phyloP scores from a whole-genome alignment of 2,888 invertebrate genomes.

The Carcina quercana region DNA sequence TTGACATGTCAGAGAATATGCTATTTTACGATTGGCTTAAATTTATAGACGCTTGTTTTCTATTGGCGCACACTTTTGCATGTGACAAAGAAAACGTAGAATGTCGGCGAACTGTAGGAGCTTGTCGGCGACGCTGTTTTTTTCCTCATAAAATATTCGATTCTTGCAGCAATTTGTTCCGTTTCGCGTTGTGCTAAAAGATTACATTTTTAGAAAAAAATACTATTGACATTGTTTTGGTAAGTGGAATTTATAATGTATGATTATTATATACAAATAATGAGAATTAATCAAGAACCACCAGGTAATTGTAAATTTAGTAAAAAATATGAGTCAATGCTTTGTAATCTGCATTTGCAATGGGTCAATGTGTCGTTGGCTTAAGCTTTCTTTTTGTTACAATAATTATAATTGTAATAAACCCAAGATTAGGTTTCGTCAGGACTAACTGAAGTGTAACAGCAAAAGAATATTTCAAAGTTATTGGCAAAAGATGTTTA shows the following conservation, averaged over 20 bases:
- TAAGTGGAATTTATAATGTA: slow-evolving; percentile 55
- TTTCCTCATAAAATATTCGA: slow-evolving; percentile 53
- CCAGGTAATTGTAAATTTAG: too few species aligned
- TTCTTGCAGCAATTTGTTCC: slow-evolving; percentile 56
- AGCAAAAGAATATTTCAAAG: too few species aligned
- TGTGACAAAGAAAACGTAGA: slow-evolving; percentile 33
- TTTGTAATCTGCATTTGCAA: slow-evolving; percentile 6
- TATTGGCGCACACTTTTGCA: slow-evolving; percentile 22
- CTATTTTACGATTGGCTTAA: slow-evolving; percentile 25
- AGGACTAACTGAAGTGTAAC: too few species aligned
- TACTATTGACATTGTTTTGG: slow-evolving; percentile 54
- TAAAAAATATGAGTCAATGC: too few species aligned
- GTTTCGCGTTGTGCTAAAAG: slow-evolving; percentile 50
- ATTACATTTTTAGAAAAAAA: slow-evolving; percentile 45
- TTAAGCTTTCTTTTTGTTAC: too few species aligned
- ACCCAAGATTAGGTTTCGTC: too few species aligned
- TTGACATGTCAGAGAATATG: slow-evolving; percentile 19
- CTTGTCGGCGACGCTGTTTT: slow-evolving; percentile 59
- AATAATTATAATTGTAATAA: too few species aligned
- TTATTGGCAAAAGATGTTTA: too few species aligned
- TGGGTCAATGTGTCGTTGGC: slow-evolving; percentile 7
- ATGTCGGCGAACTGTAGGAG: slow-evolving; percentile 43
- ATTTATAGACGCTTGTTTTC: fast-evolving
- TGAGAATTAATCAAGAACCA: too few species aligned
- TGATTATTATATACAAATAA: too few species aligned